Evolutionary conservation across 2,888 invertebrate genomes (phyloP), one percentile per base, ranked within the genome.

Genomic region (Lacanobia wlatinum): DNA sequence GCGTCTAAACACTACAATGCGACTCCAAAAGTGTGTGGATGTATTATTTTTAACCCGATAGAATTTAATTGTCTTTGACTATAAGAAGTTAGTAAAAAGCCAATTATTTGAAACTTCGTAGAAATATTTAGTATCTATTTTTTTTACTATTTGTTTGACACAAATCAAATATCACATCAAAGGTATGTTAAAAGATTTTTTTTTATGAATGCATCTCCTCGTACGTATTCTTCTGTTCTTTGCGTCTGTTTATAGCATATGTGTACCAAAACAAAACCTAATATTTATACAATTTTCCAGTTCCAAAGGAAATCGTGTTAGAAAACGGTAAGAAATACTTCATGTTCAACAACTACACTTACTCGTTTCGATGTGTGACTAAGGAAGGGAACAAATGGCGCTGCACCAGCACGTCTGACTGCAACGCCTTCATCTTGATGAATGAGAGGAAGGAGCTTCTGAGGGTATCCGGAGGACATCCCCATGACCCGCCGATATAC

Each of bases 261-360:
- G 14, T 53, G 53, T 14, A 53, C 53, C 8, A 28, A 55, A 55
- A 28, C 7, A 55, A 4, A 18, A 3, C 9, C 14, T 43, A 48
- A 60, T 40, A 10, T 8, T 18, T 53, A 53, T 55, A 34, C 6
- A 50, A 46, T 50, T 65, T 65, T 67, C 16, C 59, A 67, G 67
- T 38, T 50, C 38, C 59, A 23, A 58, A 8, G 9, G 23, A 59
- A 7, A 67, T 67, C 4, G 1, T 38, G 38, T 12, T 67, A 48
- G 38, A n/a, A 23, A 59, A 59, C 38, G 67, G 59, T 12, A 67
- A 14, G 10, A 50, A 12, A 38, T 67, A 48, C 43, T 59, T 18
- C 21, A 59, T 67, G 67, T 23, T 16, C 48, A 59, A 67, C 9
- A 59, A 50, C 7, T 67, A 67, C 50, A 59, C 67, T 14, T 67